phyloP scores from a whole-genome alignment of 2,888 invertebrate genomes.

The Apotomis turbidana region DNA sequence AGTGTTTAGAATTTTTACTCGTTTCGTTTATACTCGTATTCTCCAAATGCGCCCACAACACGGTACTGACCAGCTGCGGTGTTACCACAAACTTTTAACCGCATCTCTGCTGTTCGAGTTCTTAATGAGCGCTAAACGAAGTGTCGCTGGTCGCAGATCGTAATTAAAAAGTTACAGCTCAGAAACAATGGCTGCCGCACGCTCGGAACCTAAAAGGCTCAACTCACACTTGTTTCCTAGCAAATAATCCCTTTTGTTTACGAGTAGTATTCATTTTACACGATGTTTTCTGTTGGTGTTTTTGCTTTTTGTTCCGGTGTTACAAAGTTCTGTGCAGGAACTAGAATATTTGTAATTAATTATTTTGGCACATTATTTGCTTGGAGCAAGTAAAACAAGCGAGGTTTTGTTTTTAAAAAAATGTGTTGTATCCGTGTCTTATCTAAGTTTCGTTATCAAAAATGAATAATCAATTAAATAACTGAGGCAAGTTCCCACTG shows the following conservation, averaged over 20 bases:
- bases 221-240: neutral
- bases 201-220: neutral
- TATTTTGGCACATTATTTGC: too few species aligned
- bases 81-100: conserved; percentile 6
- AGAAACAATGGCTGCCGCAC: neutral
- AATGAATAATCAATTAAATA: too few species aligned
- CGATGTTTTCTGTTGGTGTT: neutral
- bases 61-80: neutral
- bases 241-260: neutral
- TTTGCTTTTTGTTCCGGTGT: conserved; percentile 1
- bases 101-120: conserved; percentile 10
- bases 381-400: too few species aligned
- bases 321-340: conserved; percentile 5
- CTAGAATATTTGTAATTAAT: conserved; percentile 6
- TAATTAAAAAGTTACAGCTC: conserved; percentile 24
- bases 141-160: conserved; percentile 14
- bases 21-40: too few species aligned
- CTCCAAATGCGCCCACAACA: too few species aligned
- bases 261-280: neutral
- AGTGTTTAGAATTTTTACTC: too few species aligned
- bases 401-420: too few species aligned
- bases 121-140: conserved; percentile 20
- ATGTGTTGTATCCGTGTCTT: too few species aligned
- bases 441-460: too few species aligned
- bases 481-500: too few species aligned